A percentile compares a stretch with the other conserved stretches of the same genome.
Evolutionary conservation across 2,888 invertebrate species (phyloP).

Genomic region (Elysia crispata): DNA sequence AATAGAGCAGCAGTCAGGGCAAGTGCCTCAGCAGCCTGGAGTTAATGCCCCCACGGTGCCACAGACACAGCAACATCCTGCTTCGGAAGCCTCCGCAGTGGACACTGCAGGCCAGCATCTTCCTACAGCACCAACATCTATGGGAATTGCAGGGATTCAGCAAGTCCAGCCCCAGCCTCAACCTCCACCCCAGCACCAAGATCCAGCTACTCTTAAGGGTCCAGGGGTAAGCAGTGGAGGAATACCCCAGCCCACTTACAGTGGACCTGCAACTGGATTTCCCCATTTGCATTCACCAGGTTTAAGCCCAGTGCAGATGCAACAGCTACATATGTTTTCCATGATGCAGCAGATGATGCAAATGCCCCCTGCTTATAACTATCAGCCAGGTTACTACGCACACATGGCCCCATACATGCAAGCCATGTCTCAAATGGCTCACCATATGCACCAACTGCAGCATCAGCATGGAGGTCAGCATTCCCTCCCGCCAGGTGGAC

Average conservation of each 20-base stretch:
- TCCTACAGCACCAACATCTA: not conserved
- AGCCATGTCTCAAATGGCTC: conserved; percentile 52
- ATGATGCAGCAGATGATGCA: conserved; percentile 48
- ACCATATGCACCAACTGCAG: conserved; percentile 56
- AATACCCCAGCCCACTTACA: conserved; percentile 21
- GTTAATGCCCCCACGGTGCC: conserved; percentile 50
- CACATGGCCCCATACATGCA: conserved; percentile 48
- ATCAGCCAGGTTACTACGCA: conserved; percentile 49
- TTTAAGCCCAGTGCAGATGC: conserved; percentile 39
- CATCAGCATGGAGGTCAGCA: conserved; percentile 50
- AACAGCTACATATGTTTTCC: conserved; percentile 45
- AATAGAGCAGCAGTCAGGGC: not conserved
- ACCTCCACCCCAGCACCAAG: not conserved
- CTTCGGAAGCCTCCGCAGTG: not conserved
- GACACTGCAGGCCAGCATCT: not conserved
- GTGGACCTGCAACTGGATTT: not conserved
- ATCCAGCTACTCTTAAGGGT: conserved; percentile 10
- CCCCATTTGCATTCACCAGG: conserved; percentile 33
- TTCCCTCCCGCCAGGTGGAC: conserved; percentile 52
- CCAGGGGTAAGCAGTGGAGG: not conserved
- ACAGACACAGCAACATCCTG: conserved; percentile 18
- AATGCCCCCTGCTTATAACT: conserved; percentile 41
- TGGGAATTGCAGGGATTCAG: not conserved
- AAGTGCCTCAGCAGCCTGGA: conserved; percentile 10
- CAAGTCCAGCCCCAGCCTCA: too few relatives aligned